A percentile compares a stretch with the other conserved stretches of the same genome.
Evolutionary conservation across 2,888 invertebrate genomes (phyloP).

Genomic region (Catocala fraxini): DNA sequence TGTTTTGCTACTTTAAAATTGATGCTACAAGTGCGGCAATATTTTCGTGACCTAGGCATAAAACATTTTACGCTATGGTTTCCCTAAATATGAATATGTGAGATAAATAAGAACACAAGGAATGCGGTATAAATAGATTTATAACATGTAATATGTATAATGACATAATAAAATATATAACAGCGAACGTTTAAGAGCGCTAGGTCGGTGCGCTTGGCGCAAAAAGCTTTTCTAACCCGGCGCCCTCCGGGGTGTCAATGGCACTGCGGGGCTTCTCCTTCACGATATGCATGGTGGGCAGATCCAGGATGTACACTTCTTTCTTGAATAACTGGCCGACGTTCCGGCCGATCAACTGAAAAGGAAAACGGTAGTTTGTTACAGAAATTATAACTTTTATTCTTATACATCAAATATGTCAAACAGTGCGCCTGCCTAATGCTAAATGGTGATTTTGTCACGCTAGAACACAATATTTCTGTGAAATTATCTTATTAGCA

Average conservation of each 20-base stretch:
- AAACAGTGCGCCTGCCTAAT: no score
- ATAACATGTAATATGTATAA: slow-evolving; percentile 53
- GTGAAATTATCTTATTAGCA: no score
- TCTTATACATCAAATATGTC: no score
- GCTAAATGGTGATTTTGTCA: no score
- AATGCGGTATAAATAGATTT: slow-evolving; percentile 69
- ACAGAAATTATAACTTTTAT: no score
- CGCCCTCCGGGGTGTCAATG: slow-evolving; percentile 70
- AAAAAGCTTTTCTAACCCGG: slow-evolving; percentile 73
- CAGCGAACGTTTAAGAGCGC: slow-evolving; percentile 35
- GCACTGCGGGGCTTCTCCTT: slow-evolving; percentile 73
- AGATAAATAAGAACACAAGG: slow-evolving; percentile 18
- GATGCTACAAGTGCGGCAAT: no score
- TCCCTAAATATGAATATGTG: no score
- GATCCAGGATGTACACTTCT: slow-evolving; percentile 94
- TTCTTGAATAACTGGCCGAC: slow-evolving; percentile 96
- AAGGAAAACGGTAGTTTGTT: background rate
- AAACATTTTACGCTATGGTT: no score
- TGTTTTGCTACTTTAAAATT: no score
- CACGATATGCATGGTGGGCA: slow-evolving; percentile 89
- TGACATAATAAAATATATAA: slow-evolving; percentile 63
- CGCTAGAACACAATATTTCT: no score
- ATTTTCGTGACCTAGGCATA: no score
- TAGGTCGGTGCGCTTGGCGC: slow-evolving; percentile 69
- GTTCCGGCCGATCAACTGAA: slow-evolving; percentile 93